Evolutionary conservation across 2,797 vertebrate genomes (phyloP), one percentile per base, ranked within the genome.

Genomic region (Myioborus miniatus): DNA sequence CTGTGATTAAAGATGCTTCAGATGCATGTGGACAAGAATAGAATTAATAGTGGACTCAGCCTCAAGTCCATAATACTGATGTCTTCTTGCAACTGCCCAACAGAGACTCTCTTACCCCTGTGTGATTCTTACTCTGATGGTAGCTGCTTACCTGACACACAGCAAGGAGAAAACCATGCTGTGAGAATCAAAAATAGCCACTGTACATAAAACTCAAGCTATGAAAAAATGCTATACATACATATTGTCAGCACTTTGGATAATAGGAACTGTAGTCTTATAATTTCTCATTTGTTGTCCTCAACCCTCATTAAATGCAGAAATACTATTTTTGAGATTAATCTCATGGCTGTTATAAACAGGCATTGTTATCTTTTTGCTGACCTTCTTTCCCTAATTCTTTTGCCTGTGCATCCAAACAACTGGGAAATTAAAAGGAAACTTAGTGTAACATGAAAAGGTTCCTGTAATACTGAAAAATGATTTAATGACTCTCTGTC

Each of bases 351-450:
- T 92, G n/a, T 32, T 89, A 22, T 64, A 50, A 8, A 55, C 8
- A 63, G 75, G 5, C 60, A 52, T 63, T 60, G 29, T 75, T 84
- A 89, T 93, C 21, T 60, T 53, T 81, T 86, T 89, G 22, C 71
- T 87, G 83, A 52, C 12, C 26, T 94, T 75, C 69, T 70, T 89
- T 89, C 46, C 53, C 24, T 86, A 58, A 36, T 95, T 69, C 22
- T 86, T 95, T 94, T 83, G n/a, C 76, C 50, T 68, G 5, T 80
- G 26, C 75, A 58, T 87, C 70, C 43, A 90, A 93, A 90, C 41
- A 94, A 87, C 50, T 68, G 63, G 74, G 68, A 91, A 94, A 91
- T 88, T 68, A 89, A 93, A 96, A 91, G 37, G 44, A 93, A 93
- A 89, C 47, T 84, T 83, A 63, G 29, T 36, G 11, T 67, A 58